Conservation (phyloP, 2,888 invertebrate species). For the Agrochola litura region DNA sequence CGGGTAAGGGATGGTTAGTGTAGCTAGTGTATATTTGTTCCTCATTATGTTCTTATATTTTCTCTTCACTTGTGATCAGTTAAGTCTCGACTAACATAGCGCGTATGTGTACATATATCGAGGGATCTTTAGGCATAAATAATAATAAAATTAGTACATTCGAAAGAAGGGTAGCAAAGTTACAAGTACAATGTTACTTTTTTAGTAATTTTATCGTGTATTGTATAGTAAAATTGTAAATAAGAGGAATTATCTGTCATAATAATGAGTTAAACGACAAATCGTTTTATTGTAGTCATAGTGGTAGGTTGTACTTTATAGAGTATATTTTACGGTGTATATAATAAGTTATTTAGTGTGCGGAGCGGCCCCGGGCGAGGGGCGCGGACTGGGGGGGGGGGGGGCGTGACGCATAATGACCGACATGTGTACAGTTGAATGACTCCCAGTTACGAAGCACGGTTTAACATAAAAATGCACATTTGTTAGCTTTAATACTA, state of each 20-base stretch:
- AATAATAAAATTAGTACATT: constrained; percentile 85
- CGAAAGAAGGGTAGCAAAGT: constrained; percentile 85
- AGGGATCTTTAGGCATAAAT: constrained; percentile 75
- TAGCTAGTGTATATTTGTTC: constrained; percentile 88
- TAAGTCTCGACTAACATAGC: constrained; percentile 88
- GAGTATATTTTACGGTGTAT: constrained; percentile 84
- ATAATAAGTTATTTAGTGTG: constrained; percentile 83
- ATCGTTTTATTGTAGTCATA: constrained; percentile 90
- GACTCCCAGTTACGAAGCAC: constrained; percentile 75
- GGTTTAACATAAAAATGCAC: constrained; percentile 84
- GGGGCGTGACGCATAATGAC: constrained; percentile 30
- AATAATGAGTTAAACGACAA: constrained; percentile 89
- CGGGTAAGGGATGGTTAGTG: constrained; percentile 83
- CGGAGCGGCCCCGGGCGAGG: constrained; percentile 61
- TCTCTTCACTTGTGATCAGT: constrained; percentile 86
- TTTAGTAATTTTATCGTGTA: constrained; percentile 86
- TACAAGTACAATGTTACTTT: constrained; percentile 89
- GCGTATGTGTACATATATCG: constrained; percentile 84
- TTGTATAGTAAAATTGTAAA: constrained; percentile 90
- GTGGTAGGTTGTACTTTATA: constrained; percentile 87
- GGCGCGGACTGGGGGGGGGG: constrained; percentile 38
- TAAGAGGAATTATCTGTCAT: constrained; percentile 90
- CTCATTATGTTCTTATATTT: constrained; percentile 84
- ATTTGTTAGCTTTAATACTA: constrained; percentile 86
- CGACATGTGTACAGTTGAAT: constrained; percentile 60